Base-by-base conservation (phyloP, 2,797 vertebrate species). In the Scolopax rusticola region DNA sequence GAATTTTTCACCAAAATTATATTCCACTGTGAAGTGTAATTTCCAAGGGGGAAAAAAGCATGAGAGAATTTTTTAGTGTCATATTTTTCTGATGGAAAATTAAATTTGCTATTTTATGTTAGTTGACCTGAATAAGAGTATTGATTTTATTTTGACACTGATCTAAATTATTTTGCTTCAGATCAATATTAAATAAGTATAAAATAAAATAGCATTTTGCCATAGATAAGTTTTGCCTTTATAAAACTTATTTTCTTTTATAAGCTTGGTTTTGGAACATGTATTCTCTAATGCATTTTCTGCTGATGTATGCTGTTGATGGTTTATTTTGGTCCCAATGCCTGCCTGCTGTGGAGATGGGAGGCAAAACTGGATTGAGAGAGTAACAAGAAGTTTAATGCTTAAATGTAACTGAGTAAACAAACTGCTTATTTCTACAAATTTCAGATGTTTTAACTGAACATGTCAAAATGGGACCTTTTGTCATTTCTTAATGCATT, bases 71-170 rank as follows among this genome's bases (percentile, higher is more conserved):
- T 95, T 89, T 91, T 28, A 74, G 6, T 69, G 79, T 78, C 51
- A 50, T 65, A 36, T 18, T 68, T 94, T 94, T 75, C 48, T 96
- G 71, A 83, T 40, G 14, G 50, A 74, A 30, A 89, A 92, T 93
- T 87, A 80, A 90, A 94, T 87, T 84, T 68, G 38, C 71, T 85
- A 16, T 87, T 95, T 93, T 94, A 95, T 75, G 30, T 91, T 91
- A 85, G 86, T 83, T 94, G 87, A 80, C 88, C 81, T 80, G 84
- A 92, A 84, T 89, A 63, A 56, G 32, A 64, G 32, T 90, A 96
- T 96, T 90, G 95, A 95, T 95, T 97, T 93, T 93, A 32, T 89
- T 94, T 89, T 96, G 93, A 93, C 89, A 94, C 60, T 90, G 84
- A 92, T 94, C 67, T 92, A 95, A 84, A 87, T 76, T 95, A 79